phyloP scores from a whole-genome alignment of 2,113 vertebrate species.

The Hemicordylus capensis region DNA sequence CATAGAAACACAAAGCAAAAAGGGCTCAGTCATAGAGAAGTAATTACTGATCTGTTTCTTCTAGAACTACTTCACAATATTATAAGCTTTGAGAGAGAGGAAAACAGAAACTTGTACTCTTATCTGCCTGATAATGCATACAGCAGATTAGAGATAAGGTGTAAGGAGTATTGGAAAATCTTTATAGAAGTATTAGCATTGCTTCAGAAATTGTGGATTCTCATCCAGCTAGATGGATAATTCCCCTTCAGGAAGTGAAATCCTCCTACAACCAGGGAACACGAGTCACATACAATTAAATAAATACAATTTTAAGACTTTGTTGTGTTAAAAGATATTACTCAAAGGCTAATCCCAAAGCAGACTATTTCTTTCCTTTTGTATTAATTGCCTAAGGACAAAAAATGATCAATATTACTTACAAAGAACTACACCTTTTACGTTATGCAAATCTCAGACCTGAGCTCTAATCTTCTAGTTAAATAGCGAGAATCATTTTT shows the following conservation, averaged over 20 bases:
- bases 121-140: not conserved
- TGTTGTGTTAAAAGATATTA: constrained; percentile 48
- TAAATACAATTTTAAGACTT: constrained; percentile 45
- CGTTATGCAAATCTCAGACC: constrained; percentile 66
- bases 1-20: constrained; percentile 6
- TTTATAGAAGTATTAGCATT: constrained; percentile 39
- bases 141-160: constrained; percentile 7
- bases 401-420: constrained; percentile 66
- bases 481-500: constrained; percentile 67
- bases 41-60: constrained; percentile 27
- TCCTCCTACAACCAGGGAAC: constrained; percentile 23
- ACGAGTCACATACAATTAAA: constrained; percentile 61
- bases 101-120: constrained; percentile 15
- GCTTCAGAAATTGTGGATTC: constrained; percentile 4
- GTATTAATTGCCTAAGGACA: constrained; percentile 63
- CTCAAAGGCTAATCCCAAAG: constrained; percentile 64
- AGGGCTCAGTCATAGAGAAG: not conserved
- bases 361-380: constrained; percentile 49
- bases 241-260: constrained; percentile 25
- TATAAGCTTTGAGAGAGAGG: constrained; percentile 10
- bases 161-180: not conserved
- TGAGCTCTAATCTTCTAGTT: constrained; percentile 63
- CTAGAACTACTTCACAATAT: constrained; percentile 24
- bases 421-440: constrained; percentile 58
- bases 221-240: constrained; percentile 35